Evolutionary conservation across 1,140 invertebrate species (phyloP), one percentile per base, ranked within the genome.

Genomic region (Bombus confusus): DNA sequence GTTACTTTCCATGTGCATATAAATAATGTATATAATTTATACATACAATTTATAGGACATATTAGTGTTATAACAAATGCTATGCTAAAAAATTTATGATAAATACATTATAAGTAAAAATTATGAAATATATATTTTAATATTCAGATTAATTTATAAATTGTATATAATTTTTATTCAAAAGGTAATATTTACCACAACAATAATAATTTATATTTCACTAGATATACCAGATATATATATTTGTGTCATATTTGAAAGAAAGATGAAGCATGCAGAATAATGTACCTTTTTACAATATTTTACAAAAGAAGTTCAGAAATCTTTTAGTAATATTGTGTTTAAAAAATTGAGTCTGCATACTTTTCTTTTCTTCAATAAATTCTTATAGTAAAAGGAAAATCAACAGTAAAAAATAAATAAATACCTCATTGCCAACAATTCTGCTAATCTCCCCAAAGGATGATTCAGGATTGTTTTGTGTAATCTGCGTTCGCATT

Each of bases 381-480:
- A 66, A 80, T 47, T 47, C 62, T 77, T 79, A 73, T 76, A 80
- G 72, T 72, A 71, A 88, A 86, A 10, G 76, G 79, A 80, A 91
- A 90, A 88, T 85, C 74, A 88, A 88, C 74, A 88, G 79, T 91
- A 62, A 88, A 93, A 41, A 91, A 92, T 82, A 90, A 93, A 94
- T 93, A 95, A 93, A 95, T 95, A 97, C 97, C 96, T 99, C 99
- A 92, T 98, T 98, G 86, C 99, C 99, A 92, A 99, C 99, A 92
- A 99, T 98, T 90, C 98, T 97, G 91, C 98, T 99, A 92, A 99
- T 99, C 95, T 99, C 99, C 76, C 99, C 99, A 95, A 99, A 99
- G 39, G 97, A 97, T 76, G 98, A 97, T 85, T 99, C 98, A 10
- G 99, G 99, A 96, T 99, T 99, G 93, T 98, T 97, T 96, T 91